Conservation (phyloP, 2,888 invertebrate genomes). For the Cephus sareptanus region DNA sequence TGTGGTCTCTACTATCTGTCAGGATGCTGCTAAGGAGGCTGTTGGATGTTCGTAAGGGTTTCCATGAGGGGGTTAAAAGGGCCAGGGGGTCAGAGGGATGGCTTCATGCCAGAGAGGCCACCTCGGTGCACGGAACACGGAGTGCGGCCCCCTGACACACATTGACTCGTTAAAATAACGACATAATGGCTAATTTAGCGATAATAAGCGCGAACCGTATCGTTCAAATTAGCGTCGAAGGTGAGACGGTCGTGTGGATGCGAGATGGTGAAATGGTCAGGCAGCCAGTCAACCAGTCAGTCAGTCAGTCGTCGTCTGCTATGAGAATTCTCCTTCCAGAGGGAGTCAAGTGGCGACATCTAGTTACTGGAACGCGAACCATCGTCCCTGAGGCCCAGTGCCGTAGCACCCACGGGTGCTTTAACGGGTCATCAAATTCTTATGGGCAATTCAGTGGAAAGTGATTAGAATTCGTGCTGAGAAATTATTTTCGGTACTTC, state of each 20-base stretch:
- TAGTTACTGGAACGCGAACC: neutral
- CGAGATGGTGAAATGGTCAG: conserved; percentile 20
- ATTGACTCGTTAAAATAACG: conserved; percentile 66
- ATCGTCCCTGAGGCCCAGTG: neutral
- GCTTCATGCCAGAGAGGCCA: conserved; percentile 24
- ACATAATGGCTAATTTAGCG: conserved; percentile 66
- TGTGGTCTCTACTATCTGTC: neutral
- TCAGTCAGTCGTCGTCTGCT: neutral
- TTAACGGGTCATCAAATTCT: neutral
- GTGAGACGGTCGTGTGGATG: conserved; percentile 53
- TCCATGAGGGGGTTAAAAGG: neutral
- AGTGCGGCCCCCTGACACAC: conserved; percentile 63
- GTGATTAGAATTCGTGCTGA: neutral
- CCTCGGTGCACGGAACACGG: conserved; percentile 14
- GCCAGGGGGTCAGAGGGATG: conserved; percentile 10
- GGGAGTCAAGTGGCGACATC: neutral
- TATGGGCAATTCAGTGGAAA: neutral
- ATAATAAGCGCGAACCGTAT: conserved; percentile 64
- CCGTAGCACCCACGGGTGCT: neutral
- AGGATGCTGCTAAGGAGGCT: neutral
- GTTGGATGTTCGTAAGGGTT: conserved; percentile 7
- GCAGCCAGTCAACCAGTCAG: neutral
- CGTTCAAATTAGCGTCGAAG: conserved; percentile 65
- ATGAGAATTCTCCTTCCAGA: neutral
- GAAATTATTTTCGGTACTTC: neutral